Base-by-base conservation (phyloP, 2,113 vertebrate genomes). In the Otus sunia region DNA sequence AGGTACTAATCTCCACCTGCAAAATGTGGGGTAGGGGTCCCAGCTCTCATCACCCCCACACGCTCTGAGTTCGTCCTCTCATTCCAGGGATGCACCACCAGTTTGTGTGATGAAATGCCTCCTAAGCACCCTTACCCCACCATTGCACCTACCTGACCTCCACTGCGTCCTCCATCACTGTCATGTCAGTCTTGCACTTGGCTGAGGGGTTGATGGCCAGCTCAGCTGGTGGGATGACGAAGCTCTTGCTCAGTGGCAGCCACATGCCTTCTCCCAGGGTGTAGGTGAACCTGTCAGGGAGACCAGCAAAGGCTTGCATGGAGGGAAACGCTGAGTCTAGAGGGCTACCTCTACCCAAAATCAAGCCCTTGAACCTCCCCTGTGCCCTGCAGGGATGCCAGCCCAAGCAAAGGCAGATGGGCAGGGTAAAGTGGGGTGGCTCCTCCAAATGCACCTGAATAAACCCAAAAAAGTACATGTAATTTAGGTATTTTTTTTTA, bases 181-280 rank as follows among this genome's bases (percentile, higher is more conserved):
- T 99, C 99, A 99, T 99, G 97, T 99, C 99, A 0, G 99, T 99
- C 98, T 99, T 99, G 95, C 99, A 99, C 97, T 99, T 99, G 43
- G 99, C 99, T 2, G 99, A 99, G 6, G 99, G 99, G 96, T 99
- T 99, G 98, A 99, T 99, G 97, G 99, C 99, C 83, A 99, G 98
- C 96, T 99, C 99, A 0, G 99, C 99, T 0, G 99, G 99, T 1
- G 99, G 99, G 92, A 99, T 99, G 92, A 99, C 99, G 2, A 99
- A 99, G 97, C 99, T 99, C 98, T 99, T 99, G 97, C 99, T 99
- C 93, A 99, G 93, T 0, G 99, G 99, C 85, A 99, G 97, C 99
- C 99, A 99, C 99, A 99, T 99, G 83, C 99, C 99, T 95, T 99
- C 99, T 20, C 99, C 99, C 23, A 99, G 97, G 2, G 99, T 99